Evolutionary conservation across 2,797 vertebrate species (phyloP), one percentile per base, ranked within the genome.

Genomic region (Heteromormyrus szaboi): DNA sequence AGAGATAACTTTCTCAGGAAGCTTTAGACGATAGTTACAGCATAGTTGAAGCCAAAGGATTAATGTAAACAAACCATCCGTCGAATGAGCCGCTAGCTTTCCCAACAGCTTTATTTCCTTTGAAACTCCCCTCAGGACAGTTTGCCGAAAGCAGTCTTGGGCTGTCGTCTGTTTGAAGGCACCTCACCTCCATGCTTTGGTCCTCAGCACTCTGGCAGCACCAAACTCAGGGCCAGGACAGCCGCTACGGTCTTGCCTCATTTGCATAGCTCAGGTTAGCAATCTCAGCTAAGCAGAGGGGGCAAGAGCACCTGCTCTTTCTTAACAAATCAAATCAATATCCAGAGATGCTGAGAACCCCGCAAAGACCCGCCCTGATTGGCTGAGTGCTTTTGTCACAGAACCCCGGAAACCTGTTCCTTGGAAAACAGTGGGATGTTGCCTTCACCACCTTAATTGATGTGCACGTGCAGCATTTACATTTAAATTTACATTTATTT

Each of bases 211-310:
- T 68, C 29, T 14, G 65, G 1, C 65, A 68, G 65, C 65, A 68
- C 25, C 25, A 33, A 68, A 14, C 4, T 12, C 65, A 68, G 29
- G 65, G 6, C 83, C 22, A 48, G 81, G 14, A n/a, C 37, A 22
- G 56, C n/a, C n/a, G 56, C n/a, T 22, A 76, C 25, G 68, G 11
- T 37, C 41, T 41, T 46, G 41, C 50, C 3, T 14, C n/a, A 85
- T 7, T 17, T 25, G 59, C 25, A 22, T 19, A 56, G 29, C 19
- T 72, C 25, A 9, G 54, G 14, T 50, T 88, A 68, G 12, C 14
- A n/a, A 65, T 72, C 84, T 41, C 56, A 53, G 56, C 83, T 89
- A 86, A 86, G 25, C 51, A 81, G 44, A 22, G 48, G 54, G 54
- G 51, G 48, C 59, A 53, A 25, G 41, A 53, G 8, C n/a, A 50